phyloP scores from a whole-genome alignment of 2,888 invertebrate species.

The Apamea anceps region DNA sequence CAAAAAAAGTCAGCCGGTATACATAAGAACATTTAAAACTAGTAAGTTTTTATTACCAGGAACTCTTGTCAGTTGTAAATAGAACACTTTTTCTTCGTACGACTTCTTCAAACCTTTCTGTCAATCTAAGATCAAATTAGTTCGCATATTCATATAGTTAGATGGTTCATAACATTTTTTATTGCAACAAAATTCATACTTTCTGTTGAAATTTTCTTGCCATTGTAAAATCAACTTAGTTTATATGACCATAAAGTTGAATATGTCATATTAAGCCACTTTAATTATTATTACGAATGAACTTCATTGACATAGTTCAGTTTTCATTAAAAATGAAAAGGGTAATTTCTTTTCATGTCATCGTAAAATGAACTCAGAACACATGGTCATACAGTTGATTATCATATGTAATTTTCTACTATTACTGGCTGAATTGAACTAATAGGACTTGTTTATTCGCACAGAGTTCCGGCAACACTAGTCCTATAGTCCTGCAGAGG shows the following conservation, averaged over 20 bases:
- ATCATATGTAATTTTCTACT: not conserved
- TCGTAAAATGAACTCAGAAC: conserved; percentile 10
- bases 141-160: not conserved
- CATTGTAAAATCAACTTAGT: conserved; percentile 8
- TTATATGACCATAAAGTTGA: not conserved
- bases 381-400: not conserved
- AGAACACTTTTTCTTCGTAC: not conserved
- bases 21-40: not conserved
- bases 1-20: not conserved
- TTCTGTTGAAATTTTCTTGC: not conserved
- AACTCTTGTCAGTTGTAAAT: conserved; percentile 1
- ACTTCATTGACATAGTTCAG: not conserved
- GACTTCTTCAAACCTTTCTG: not conserved
- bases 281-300: conserved; percentile 1
- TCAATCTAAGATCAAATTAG: not conserved
- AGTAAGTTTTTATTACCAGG: not conserved
- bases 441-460: conserved; percentile 14
- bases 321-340: conserved; percentile 7
- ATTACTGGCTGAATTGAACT: not conserved
- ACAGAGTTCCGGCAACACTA: conserved; percentile 92
- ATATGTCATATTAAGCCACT: not conserved
- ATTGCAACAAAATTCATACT: not conserved
- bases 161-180: not conserved
- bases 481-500: conserved; percentile 94
- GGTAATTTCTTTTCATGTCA: not conserved